Evolutionary conservation across 2,888 invertebrate species (phyloP), one percentile per base, ranked within the genome.

Genomic region (Xylophagus ater): DNA sequence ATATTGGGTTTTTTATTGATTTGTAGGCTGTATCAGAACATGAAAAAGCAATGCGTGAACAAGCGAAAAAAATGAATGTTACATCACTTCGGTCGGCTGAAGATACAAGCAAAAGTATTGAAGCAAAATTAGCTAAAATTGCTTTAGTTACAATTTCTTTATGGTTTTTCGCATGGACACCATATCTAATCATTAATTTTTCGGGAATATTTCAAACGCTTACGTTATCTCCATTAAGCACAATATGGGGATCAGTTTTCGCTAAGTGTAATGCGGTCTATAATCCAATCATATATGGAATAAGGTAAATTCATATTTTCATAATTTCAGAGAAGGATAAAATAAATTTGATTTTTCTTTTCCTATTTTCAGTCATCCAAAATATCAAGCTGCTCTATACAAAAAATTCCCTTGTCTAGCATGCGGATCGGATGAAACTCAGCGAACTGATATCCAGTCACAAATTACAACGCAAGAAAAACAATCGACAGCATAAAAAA

Each of bases 131-230:
- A 43, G 71, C 71, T n/a, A 72, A 71, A 54, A 68, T 69, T 23
- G 74, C 76, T 19, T 53, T 76, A 49, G 71, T 69, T 41, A 75
- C 75, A 40, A 71, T 76, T 46, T 65, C 70, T 0, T 53, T 76
- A 30, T 77, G 73, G 71, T 67, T 75, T 48, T 57, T 74, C 49
- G 74, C 76, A 4, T 77, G 76, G 75, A 68, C 69, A 4, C 72
- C 72, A 2, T 72, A 71, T 47, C 58, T 71, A 65, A 10, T 65
- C 14, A 58, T 68, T 38, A 63, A 66, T 42, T 58, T 59, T 42
- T 51, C 60, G 23, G 67, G 67, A 15, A 55, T 65, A 44, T 64
- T 64, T 45, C 55, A 60, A 40, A 53, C 58, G 13, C 49, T 52
- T 35, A 52, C 52, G 31, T 56, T 67, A 41, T 61, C 58, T 37